Percentiles rank a stretch among this genome's conserved stretches.
Evolutionary conservation across 2,113 vertebrate genomes (phyloP).

Genomic region (Delphinus delphis): DNA sequence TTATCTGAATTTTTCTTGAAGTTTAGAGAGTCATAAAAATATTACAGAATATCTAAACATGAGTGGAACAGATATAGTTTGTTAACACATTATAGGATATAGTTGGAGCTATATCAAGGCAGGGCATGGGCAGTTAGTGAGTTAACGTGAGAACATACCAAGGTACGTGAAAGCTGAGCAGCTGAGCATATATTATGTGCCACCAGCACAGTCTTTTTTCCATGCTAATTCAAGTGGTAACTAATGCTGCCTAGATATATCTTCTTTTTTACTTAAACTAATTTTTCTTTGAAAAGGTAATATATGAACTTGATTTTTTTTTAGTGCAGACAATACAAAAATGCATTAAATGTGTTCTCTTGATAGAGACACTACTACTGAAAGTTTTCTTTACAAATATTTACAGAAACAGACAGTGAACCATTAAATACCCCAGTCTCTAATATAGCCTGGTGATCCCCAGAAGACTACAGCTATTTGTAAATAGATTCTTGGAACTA

Average conservation of each 20-base stretch:
- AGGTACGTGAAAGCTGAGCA: too few relatives aligned
- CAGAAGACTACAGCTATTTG: background rate
- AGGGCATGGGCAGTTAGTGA: too few relatives aligned
- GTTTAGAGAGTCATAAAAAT: too few relatives aligned
- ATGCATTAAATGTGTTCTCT: background rate
- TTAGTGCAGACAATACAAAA: background rate
- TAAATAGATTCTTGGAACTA: background rate
- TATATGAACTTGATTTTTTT: background rate
- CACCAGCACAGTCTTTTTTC: too few relatives aligned
- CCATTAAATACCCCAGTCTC: background rate
- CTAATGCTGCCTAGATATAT: background rate
- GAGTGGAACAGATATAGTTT: too few relatives aligned
- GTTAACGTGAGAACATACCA: too few relatives aligned
- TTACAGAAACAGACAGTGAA: background rate
- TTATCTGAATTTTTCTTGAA: too few relatives aligned
- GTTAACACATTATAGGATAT: too few relatives aligned
- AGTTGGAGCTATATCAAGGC: too few relatives aligned
- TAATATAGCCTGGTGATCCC: background rate
- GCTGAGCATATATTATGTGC: too few relatives aligned
- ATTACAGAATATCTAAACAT: too few relatives aligned
- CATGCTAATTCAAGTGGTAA: background rate
- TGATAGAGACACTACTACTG: background rate
- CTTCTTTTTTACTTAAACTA: background rate
- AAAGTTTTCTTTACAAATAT: background rate
- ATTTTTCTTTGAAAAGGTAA: background rate